These are phyloP conservation scores for Eueides isabella DNA, from an alignment of 1,140 invertebrate genomes.

Conservation along the genomic window DNA sequence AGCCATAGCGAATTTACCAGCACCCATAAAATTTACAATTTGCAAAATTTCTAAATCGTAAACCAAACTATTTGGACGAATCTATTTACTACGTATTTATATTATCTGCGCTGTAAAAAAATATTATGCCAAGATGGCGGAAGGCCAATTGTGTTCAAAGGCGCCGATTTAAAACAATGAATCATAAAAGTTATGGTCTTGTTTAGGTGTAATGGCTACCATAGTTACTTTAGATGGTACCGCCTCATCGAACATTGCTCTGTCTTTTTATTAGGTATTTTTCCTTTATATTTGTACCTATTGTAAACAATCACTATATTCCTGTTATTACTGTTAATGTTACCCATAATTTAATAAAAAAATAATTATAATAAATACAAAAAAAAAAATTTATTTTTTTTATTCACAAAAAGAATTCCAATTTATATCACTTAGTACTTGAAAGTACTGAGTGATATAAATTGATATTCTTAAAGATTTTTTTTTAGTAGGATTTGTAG, in stretches of 20 bases:
- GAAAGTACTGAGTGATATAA: too few species aligned
- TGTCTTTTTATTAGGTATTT: background rate
- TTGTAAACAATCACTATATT: too few species aligned
- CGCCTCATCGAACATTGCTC: constrained; percentile 23
- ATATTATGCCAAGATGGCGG: constrained; percentile 30
- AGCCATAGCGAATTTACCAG: constrained; percentile 34
- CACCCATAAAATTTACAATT: constrained; percentile 43
- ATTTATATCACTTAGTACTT: too few species aligned
- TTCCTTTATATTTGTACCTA: background rate
- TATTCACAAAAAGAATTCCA: too few species aligned
- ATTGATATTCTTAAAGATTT: too few species aligned
- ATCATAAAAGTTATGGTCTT: constrained; percentile 41
- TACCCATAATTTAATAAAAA: too few species aligned
- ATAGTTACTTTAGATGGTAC: constrained; percentile 27
- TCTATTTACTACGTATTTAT: constrained; percentile 18
- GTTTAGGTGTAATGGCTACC: constrained; percentile 41
- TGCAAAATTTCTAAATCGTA: constrained; percentile 36
- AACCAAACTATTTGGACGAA: constrained; percentile 23
- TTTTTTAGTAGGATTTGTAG: too few species aligned
- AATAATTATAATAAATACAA: too few species aligned
- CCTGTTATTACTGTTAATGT: too few species aligned
- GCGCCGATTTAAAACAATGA: constrained; percentile 41
- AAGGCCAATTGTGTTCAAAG: constrained; percentile 34
- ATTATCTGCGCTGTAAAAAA: constrained; percentile 33
- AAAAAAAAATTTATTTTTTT: too few species aligned